These are phyloP conservation scores for Nycteola revayana DNA, from an alignment of 2,888 invertebrate species.

Conservation along the genomic window DNA sequence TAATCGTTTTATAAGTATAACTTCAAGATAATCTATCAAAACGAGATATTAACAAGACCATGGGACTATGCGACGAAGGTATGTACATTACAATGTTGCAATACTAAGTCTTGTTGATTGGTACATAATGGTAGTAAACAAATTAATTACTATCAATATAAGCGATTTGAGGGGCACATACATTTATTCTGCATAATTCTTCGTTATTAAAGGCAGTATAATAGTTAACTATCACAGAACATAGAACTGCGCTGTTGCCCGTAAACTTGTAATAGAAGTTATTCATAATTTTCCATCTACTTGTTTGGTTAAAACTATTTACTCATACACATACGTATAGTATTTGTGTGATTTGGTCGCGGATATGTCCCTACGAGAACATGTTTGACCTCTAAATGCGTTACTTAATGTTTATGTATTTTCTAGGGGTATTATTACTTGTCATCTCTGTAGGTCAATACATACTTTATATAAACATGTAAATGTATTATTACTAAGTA, in stretches of 20 bases:
- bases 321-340: slow-evolving; percentile 35
- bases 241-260: slow-evolving; percentile 20
- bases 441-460: slow-evolving; percentile 44
- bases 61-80: slow-evolving; percentile 77
- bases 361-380: slow-evolving; percentile 61
- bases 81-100: slow-evolving; percentile 35
- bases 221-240: slow-evolving; percentile 1
- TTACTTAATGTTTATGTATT: slow-evolving; percentile 50
- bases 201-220: slow-evolving; percentile 5
- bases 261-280: slow-evolving; percentile 1
- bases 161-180: slow-evolving; percentile 19
- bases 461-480: slow-evolving; percentile 15
- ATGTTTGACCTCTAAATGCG: slow-evolving; percentile 63
- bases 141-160: slow-evolving; percentile 53
- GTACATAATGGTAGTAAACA: slow-evolving; percentile 53
- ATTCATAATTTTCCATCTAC: slow-evolving; percentile 12
- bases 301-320: slow-evolving; percentile 41
- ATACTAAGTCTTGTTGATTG: slow-evolving; percentile 12
- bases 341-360: slow-evolving; percentile 45
- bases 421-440: slow-evolving; percentile 47
- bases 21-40: slow-evolving; percentile 6
- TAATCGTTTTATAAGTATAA: slow-evolving; percentile 3
- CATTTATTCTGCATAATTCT: slow-evolving; percentile 13
- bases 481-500: too few species aligned
- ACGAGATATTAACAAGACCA: slow-evolving; percentile 31